Conservation (phyloP, 1,140 invertebrate genomes). For the Ceratitis capitata region DNA sequence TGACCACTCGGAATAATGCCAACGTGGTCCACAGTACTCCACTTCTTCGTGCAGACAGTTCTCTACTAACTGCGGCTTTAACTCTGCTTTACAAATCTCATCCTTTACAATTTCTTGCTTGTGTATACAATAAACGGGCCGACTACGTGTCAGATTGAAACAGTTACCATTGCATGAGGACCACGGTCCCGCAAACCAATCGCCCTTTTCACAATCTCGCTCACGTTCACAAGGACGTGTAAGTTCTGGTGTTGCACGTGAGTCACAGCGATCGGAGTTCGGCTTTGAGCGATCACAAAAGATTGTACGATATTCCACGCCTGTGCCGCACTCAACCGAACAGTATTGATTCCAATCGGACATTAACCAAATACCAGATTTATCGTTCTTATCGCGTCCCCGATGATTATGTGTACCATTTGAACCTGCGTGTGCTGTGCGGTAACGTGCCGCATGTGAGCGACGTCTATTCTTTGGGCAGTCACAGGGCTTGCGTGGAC, state of each 20-base stretch:
- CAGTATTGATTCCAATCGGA: slow-evolving; percentile 64
- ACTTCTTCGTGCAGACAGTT: slow-evolving; percentile 67
- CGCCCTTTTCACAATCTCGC: slow-evolving; percentile 70
- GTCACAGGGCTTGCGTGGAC: slow-evolving; percentile 58
- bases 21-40: slow-evolving; percentile 68
- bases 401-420: slow-evolving; percentile 45
- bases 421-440: slow-evolving; percentile 26
- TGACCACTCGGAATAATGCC: slow-evolving; percentile 74
- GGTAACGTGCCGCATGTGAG: slow-evolving; percentile 48
- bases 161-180: slow-evolving; percentile 67
- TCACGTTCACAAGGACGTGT: slow-evolving; percentile 72
- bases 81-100: slow-evolving; percentile 64
- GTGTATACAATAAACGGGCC: slow-evolving; percentile 66
- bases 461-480: slow-evolving; percentile 56
- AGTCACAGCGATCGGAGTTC: slow-evolving; percentile 69
- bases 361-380: slow-evolving; percentile 54
- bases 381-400: slow-evolving; percentile 46
- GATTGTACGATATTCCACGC: slow-evolving; percentile 59
- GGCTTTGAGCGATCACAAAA: slow-evolving; percentile 64
- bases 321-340: slow-evolving; percentile 54
- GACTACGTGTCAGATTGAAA: slow-evolving; percentile 66
- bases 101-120: slow-evolving; percentile 64
- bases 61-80: slow-evolving; percentile 53
- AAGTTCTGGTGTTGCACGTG: slow-evolving; percentile 70
- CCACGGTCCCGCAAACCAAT: slow-evolving; percentile 79